Evolutionary conservation across 2,113 vertebrate species (phyloP).

Genomic region (Ifrita kowaldi): DNA sequence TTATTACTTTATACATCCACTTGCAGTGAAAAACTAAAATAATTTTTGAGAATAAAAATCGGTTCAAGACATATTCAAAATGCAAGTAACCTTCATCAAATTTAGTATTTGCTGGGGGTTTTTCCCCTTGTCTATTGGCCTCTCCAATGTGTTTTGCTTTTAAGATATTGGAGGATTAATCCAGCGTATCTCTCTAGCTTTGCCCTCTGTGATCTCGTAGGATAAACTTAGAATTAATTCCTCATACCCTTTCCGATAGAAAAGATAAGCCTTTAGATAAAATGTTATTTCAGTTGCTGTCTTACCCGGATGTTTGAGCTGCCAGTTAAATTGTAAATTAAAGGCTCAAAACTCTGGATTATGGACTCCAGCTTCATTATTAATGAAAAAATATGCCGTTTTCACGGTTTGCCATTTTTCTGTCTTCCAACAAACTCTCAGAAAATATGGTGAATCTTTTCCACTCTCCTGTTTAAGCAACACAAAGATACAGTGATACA

Average conservation of each 20-base stretch:
- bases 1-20: not conserved
- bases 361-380: conserved; percentile 48
- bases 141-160: conserved; percentile 57
- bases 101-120: not conserved
- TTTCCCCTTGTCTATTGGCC: not conserved
- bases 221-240: conserved; percentile 78
- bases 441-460: not conserved
- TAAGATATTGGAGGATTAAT: conserved; percentile 64
- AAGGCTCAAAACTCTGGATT: conserved; percentile 62
- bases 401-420: conserved; percentile 17
- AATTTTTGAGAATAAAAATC: not conserved
- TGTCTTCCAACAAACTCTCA: not conserved
- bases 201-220: conserved; percentile 61
- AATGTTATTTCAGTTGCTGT: conserved; percentile 71
- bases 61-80: not conserved
- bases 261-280: conserved; percentile 77
- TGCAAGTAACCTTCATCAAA: not conserved
- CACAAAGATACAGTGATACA: not conserved
- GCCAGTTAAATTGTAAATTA: conserved; percentile 70
- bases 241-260: conserved; percentile 75
- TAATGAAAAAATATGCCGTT: conserved; percentile 42
- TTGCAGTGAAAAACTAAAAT: not conserved
- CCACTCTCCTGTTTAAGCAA: not conserved
- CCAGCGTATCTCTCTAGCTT: conserved; percentile 28
- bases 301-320: conserved; percentile 61